Evolutionary conservation across 2,888 invertebrate species (phyloP).

Genomic region (Scaeva pyrastri): DNA sequence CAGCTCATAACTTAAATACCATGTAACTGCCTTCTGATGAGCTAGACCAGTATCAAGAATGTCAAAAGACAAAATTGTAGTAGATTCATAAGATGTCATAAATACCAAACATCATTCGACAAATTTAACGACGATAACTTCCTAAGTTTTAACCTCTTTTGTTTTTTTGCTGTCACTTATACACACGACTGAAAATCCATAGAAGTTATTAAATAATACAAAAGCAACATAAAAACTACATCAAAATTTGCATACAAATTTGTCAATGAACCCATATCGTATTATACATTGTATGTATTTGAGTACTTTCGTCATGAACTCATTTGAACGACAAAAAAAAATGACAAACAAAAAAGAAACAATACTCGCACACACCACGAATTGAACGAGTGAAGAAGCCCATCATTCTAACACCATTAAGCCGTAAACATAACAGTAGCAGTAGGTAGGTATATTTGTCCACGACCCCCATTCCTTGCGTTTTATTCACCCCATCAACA

Average conservation of each 20-base stretch:
- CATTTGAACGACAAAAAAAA: conserved; percentile 40
- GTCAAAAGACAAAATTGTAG: no score
- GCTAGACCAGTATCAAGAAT: no score
- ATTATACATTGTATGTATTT: no score
- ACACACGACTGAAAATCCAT: background rate
- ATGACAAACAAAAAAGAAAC: conserved; percentile 1
- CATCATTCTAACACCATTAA: conserved; percentile 63
- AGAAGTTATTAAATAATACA: conserved; percentile 17
- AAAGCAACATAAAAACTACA: conserved; percentile 9
- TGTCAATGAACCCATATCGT: conserved; percentile 62
- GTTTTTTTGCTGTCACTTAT: background rate
- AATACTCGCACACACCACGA: conserved; percentile 23
- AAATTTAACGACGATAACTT: background rate
- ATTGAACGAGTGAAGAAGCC: conserved; percentile 66
- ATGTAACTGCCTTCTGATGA: no score
- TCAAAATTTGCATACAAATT: conserved; percentile 41
- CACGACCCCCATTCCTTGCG: conserved; percentile 27
- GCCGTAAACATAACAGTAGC: conserved; percentile 26
- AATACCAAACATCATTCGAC: background rate
- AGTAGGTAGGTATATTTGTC: conserved; percentile 16
- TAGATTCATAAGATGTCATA: background rate
- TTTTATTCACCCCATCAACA: background rate
- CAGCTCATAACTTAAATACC: no score
- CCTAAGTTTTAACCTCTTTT: background rate
- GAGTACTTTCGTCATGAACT: conserved; percentile 51